Evolutionary conservation across 2,888 invertebrate species (phyloP), one percentile per base, ranked within the genome.

Genomic region (Rotaria magnacalcarata): DNA sequence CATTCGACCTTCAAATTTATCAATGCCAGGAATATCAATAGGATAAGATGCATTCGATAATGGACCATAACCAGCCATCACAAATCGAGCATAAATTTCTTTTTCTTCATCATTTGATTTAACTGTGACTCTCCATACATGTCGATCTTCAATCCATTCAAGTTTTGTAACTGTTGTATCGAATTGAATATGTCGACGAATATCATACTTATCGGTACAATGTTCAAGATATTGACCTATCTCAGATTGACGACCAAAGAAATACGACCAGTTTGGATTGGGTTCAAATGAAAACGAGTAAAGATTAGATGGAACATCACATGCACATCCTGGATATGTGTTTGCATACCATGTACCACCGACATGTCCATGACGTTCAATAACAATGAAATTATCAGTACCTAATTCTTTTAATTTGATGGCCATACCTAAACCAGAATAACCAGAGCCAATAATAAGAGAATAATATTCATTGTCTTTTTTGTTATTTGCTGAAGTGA

Each of bases 231-330:
- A 75, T 5, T 75, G 3, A 5, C 75, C 8, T 27, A 75, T 75
- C 21, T 75, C 75, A 21, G 41, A 3, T 75, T 75, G 75, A 2
- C 75, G 75, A 75, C 75, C 21, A 21, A 75, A 75, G 43, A 75
- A 75, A 21, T 75, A 24, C 6, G 41, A 43, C 75, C 75, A 75
- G 2, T 75, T 75, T 6, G 75, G 75, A 75, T 75, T 43, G 8
- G 75, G 75, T 75, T 75, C 75, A 41, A 75, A 75, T 43, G 75
- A 75, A 41, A 75, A 75, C 43, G 75, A 75, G 21, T 75, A 75
- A 7, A 75, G 43, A 75, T 75, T 75, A 24, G 75, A 80, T 80
- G 75, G 75, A 47, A 80, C 75, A 80, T 80, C 75, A n/a, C 75
- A 80, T 41, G 75, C 75, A 80, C 75, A 80, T 19, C 75, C 75